Evolutionary conservation across 1,140 invertebrate species (phyloP).

Genomic region (Lordiphosa clarofinis): DNA sequence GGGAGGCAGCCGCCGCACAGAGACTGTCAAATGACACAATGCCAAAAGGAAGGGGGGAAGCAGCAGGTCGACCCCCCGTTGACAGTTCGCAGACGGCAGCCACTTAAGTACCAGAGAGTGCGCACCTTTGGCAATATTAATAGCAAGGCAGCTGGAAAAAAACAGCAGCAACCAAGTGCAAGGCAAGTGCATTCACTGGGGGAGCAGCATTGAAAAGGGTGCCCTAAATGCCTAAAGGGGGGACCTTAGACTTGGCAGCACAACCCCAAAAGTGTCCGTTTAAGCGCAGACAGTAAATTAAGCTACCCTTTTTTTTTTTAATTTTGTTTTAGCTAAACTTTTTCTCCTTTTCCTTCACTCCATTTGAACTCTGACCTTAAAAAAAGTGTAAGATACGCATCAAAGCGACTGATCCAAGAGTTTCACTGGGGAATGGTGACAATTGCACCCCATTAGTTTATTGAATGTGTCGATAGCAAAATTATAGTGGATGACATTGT

Average conservation of each 20-base stretch:
- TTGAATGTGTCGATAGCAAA: too few relatives aligned
- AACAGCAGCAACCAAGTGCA: constrained; percentile 32
- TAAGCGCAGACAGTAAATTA: constrained; percentile 26
- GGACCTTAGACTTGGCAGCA: constrained; percentile 4
- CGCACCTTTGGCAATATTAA: constrained; percentile 76
- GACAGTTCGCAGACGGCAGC: constrained; percentile 74
- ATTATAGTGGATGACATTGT: too few relatives aligned
- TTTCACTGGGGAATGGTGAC: too few relatives aligned
- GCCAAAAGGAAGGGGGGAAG: constrained; percentile 15
- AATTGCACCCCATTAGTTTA: too few relatives aligned
- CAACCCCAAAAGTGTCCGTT: constrained; percentile 42
- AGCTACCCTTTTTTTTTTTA: constrained; percentile 1
- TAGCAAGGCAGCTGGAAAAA: constrained; percentile 40
- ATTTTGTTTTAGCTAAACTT: constrained; percentile 4
- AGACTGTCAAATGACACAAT: constrained; percentile 75
- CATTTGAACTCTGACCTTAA: constrained; percentile 70
- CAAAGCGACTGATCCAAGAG: too few relatives aligned
- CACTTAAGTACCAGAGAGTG: constrained; percentile 73
- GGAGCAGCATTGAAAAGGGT: constrained; percentile 10
- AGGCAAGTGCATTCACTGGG: constrained; percentile 17
- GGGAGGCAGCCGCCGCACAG: constrained; percentile 13
- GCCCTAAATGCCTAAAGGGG: constrained; percentile 29
- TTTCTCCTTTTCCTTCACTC: constrained; percentile 22
- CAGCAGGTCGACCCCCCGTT: constrained; percentile 40
- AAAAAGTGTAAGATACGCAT: not conserved